Base-by-base conservation (phyloP, 2,797 vertebrate species). In the Gallirallus australis region DNA sequence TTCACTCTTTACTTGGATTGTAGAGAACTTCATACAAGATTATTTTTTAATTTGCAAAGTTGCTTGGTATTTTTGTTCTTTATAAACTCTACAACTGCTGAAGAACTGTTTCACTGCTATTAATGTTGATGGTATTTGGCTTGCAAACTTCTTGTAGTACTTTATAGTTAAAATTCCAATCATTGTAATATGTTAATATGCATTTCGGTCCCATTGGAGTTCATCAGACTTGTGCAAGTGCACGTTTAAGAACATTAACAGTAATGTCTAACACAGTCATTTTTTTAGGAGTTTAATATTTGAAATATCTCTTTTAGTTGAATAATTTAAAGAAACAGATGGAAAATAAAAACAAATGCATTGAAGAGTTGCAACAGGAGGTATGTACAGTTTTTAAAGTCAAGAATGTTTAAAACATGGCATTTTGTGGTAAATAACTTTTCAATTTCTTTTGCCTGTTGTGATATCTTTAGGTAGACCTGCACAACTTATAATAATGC, bases 351-450 rank as follows among this genome's bases (percentile, higher is more conserved):
- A 95, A 82, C 93, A 98, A 98, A 91, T 82, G 68, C 89, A 96
- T 98, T 59, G 98, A 99, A 89, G 98, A 99, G 92, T 97, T 97
- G 85, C 97, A 98, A 56, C 98, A 98, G 93, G 98, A 99, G 98
- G 99, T 99, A 97, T 75, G 97, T 83, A 78, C 40, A 92, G 9
- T 69, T 94, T 78, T 75, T 45, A 31, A 76, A 77, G 48, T 82
- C 79, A 45, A 81, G 52, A 84, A 92, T 86, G 81, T 63, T 15
- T 69, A 68, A 71, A 71, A 23, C 8, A 2, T 42, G 9, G 30
- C 63, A 68, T 61, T 96, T 70, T 97, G 54, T 37, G 24, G 75
- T 56, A 89, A 71, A 45, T 65, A 81, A 30, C 47, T 86, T 53
- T 54, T 70, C n/a, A 70, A 19, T 14, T 4, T 15, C 45, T 80